Percentiles rank a stretch among this genome's conserved stretches.
Evolutionary conservation across 1,140 invertebrate species (phyloP).

Genomic region (Phymorhynchus buccinoides): DNA sequence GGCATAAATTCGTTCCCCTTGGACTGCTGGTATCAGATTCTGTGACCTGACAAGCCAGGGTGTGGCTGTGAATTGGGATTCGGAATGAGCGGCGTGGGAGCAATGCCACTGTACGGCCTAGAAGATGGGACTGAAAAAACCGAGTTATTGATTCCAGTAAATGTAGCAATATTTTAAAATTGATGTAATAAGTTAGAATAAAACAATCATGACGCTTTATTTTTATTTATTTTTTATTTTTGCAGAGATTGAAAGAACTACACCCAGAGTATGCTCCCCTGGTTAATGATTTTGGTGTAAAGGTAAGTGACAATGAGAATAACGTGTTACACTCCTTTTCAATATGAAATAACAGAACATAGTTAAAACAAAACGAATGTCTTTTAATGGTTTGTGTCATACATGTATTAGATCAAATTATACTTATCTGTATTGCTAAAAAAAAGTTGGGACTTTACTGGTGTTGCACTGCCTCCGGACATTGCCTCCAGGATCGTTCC

Average conservation of each 20-base stretch:
- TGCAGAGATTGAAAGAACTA: conserved; percentile 83
- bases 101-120: not conserved
- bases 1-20: too few relatives aligned
- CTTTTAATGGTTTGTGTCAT: too few relatives aligned
- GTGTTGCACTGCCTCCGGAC: too few relatives aligned
- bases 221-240: conserved; percentile 17
- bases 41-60: too few relatives aligned
- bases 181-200: not conserved
- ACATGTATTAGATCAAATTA: not conserved
- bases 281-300: conserved; percentile 84
- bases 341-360: not conserved
- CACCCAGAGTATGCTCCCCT: conserved; percentile 87
- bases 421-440: not conserved
- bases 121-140: not conserved
- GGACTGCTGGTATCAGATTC: not conserved
- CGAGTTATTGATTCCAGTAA: not conserved
- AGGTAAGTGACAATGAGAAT: conserved; percentile 60
- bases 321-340: not conserved
- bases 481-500: too few relatives aligned
- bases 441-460: too few relatives aligned
- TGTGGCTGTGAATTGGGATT: too few relatives aligned
- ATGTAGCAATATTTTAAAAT: not conserved
- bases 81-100: not conserved
- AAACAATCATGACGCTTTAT: too few relatives aligned
- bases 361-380: too few relatives aligned